phyloP scores from a whole-genome alignment of 2,888 invertebrate genomes.

The Holacanthella duospinosa region DNA sequence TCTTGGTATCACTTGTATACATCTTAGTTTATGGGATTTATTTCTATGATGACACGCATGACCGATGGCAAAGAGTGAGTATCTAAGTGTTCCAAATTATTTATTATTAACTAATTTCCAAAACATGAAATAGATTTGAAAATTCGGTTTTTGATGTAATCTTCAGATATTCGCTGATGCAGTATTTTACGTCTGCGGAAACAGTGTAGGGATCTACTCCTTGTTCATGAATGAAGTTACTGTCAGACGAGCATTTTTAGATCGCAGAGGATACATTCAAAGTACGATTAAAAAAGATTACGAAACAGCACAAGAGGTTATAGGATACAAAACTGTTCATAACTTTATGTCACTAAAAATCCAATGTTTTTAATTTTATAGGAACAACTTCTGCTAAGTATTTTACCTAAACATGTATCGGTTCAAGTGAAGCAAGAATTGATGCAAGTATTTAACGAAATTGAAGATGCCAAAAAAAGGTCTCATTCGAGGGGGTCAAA shows the following conservation, averaged over 20 bases:
- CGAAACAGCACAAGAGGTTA: constrained; percentile 79
- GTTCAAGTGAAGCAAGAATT: constrained; percentile 50
- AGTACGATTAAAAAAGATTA: constrained; percentile 68
- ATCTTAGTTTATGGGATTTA: constrained; percentile 50
- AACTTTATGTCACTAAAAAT: too few relatives aligned
- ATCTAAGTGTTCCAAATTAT: not conserved
- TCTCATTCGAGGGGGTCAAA: not conserved
- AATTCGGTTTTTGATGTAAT: not conserved
- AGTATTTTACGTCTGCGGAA: constrained; percentile 61
- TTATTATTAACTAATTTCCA: not conserved
- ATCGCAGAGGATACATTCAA: constrained; percentile 73
- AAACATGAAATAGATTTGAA: not conserved
- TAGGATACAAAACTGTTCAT: too few relatives aligned
- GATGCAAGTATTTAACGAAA: constrained; percentile 44
- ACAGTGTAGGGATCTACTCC: constrained; percentile 75
- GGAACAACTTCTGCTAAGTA: constrained; percentile 75
- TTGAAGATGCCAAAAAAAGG: constrained; percentile 29
- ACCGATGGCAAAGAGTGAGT: constrained; percentile 10
- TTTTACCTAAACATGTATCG: constrained; percentile 75
- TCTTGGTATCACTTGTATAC: constrained; percentile 57
- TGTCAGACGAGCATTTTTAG: constrained; percentile 73
- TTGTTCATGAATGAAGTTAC: constrained; percentile 79
- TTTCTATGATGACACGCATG: constrained; percentile 43
- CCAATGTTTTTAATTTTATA: constrained; percentile 40
- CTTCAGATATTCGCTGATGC: constrained; percentile 59